Evolutionary conservation across 2,888 invertebrate species (phyloP), one percentile per base, ranked within the genome.

Genomic region (Hydrotaea cyrtoneurina): DNA sequence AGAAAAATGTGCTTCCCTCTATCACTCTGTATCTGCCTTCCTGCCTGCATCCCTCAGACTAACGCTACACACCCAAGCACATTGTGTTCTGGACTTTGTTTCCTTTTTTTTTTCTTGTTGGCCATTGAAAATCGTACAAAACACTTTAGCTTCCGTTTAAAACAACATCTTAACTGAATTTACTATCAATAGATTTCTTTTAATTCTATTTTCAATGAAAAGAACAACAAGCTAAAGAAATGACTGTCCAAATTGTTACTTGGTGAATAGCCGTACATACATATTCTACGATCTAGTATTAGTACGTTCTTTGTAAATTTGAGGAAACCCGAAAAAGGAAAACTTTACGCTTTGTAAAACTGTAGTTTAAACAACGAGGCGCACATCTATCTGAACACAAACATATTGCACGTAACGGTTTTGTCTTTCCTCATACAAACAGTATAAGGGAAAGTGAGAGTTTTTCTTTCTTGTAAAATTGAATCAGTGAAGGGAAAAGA

Each of bases 261-360:
- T 69, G 46, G 46, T 46, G 11, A 11, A 39, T 10, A 10, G 4
- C 39, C 10, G 13, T 39, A 39, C 39, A 39, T 10, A 36, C 15
- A 43, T 11, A 43, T 50, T 50, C n/a, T 50, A 50, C 39, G 7
- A 11, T 59, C 21, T 11, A 53, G n/a, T 21, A 10, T 2, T 21
- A 23, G 55, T 31, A 31, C 15, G 26, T n/a, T 31, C 2, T 62
- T 26, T 31, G 31, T 62, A 62, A 62, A 50, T 50, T 50, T 50
- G n/a, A 50, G 50, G n/a, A 50, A 50, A 3, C 15, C 50, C n/a
- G n/a, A n/a, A 50, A 13, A n/a, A 13, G 50, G 64, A 74, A 53
- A 69, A 62, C 50, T 43, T 76, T 36, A 74, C 71, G 74, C 73
- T 80, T 55, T 74, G 46, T 74, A 80, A 74, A 80, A 83, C 72